Evolutionary conservation across 2,888 invertebrate genomes (phyloP), one percentile per base, ranked within the genome.

Genomic region (Amphipoea oculea): DNA sequence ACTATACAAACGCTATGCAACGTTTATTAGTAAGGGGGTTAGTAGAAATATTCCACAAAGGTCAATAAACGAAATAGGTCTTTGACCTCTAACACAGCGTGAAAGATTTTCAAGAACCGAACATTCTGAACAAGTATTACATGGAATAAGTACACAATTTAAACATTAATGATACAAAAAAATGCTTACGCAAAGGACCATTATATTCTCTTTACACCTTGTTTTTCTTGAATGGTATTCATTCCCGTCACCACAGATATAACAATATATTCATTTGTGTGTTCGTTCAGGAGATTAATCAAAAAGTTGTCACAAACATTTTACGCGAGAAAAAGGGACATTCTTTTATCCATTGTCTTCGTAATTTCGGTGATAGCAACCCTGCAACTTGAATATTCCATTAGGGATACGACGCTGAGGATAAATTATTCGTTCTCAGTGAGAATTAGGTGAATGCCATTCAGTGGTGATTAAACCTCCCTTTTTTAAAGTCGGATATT

Each of bases 351-450:
- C 84, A 88, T 89, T 89, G 90, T 90, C 90, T 89, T 85, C 85
- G 85, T 86, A 88, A 88, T 89, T 89, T 87, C 66, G 81, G 82
- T 80, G 87, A 84, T 88, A 76, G 82, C 87, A 86, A 75, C 88
- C 87, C 83, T 87, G 84, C 82, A 85, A 85, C 84, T 88, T 89
- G 92, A 92, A 92, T 94, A 93, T 93, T 93, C 92, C 93, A 93
- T 93, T 92, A 93, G 86, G 89, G 90, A 90, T 89, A 89, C 88
- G 91, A 90, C 93, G 89, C 82, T 73, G 87, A 87, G 92, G 88
- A 91, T 90, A 89, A 92, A 92, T 92, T 92, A 92, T 92, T 92
- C 87, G 77, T 85, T 71, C 82, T 73, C 65, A 82, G 73, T 74
- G 91, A 89, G 89, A 92, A 92, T 92, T 92, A 92, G 91, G 91